These are phyloP conservation scores for Oryzias javanicus DNA, from an alignment of 2,113 vertebrate genomes.

Conservation along the genomic window DNA sequence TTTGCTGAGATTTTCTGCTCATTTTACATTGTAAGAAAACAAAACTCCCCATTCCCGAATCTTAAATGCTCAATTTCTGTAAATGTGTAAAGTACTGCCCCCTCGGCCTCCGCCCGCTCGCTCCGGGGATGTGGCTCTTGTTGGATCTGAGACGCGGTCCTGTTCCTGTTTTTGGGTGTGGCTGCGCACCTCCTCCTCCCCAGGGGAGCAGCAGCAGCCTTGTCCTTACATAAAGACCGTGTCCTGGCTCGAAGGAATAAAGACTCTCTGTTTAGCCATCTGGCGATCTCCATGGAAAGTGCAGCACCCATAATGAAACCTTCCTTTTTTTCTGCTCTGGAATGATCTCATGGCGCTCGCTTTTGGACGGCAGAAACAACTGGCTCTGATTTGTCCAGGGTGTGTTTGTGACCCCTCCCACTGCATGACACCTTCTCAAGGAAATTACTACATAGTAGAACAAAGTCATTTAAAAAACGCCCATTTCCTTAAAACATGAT, in stretches of 20 bases:
- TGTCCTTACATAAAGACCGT: constrained; percentile 63
- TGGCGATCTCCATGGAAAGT: constrained; percentile 75
- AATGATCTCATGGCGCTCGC: constrained; percentile 70
- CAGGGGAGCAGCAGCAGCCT: constrained; percentile 40
- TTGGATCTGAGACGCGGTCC: constrained; percentile 39
- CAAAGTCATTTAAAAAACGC: constrained; percentile 57
- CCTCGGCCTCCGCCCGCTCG: constrained; percentile 19
- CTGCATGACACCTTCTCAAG: constrained; percentile 62
- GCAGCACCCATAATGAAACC: constrained; percentile 57
- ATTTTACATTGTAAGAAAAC: not conserved
- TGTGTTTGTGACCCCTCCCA: constrained; percentile 61
- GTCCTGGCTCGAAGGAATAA: constrained; percentile 65
- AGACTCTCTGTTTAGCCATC: constrained; percentile 67
- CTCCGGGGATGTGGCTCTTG: constrained; percentile 40
- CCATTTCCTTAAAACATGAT: too few relatives aligned
- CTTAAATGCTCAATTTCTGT: constrained; percentile 3
- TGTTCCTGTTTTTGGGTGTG: constrained; percentile 65
- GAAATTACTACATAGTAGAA: constrained; percentile 61
- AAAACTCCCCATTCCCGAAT: constrained; percentile 16
- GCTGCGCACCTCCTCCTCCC: constrained; percentile 20
- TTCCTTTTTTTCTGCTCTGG: constrained; percentile 57
- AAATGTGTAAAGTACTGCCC: constrained; percentile 16
- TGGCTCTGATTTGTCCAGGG: constrained; percentile 49
- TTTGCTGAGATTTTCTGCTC: constrained; percentile 3
- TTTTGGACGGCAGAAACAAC: constrained; percentile 53